A percentile compares a stretch with the other conserved stretches of the same genome.
Conservation (phyloP, 2,113 vertebrate genomes). For the Eidolon helvum region DNA sequence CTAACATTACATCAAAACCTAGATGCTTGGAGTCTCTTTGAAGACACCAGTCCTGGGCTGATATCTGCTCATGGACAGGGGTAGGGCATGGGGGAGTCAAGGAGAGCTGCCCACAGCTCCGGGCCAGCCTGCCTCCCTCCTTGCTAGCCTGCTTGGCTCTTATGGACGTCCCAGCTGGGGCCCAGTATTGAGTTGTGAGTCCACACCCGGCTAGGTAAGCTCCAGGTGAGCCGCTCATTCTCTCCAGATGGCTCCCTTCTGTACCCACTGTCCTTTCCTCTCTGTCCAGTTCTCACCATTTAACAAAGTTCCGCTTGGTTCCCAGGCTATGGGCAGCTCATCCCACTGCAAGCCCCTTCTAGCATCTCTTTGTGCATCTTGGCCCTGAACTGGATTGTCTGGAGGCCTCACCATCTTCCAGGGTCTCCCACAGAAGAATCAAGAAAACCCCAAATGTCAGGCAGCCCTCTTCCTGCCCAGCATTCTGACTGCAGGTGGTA, state of each 20-base stretch:
- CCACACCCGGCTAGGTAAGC: background rate
- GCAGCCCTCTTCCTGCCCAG: background rate
- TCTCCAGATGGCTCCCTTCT: background rate
- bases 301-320: background rate
- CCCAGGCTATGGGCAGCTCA: background rate
- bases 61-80: accelerated
- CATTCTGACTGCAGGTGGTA: accelerated
- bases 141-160: too few species aligned
- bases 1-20: background rate
- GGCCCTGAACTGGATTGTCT: background rate
- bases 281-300: background rate
- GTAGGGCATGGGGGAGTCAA: background rate
- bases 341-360: background rate
- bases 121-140: too few species aligned
- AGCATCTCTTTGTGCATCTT: background rate
- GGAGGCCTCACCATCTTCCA: background rate
- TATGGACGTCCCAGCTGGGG: background rate
- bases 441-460: background rate
- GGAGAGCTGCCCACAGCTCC: background rate
- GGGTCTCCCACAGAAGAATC: background rate
- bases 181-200: background rate
- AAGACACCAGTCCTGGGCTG: background rate
- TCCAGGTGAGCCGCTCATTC: background rate
- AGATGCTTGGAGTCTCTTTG: background rate
- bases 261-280: background rate